Percentiles rank a stretch among this genome's conserved stretches.
Evolutionary conservation across 2,888 invertebrate genomes (phyloP).

Genomic region (Mesorhabditis belari): DNA sequence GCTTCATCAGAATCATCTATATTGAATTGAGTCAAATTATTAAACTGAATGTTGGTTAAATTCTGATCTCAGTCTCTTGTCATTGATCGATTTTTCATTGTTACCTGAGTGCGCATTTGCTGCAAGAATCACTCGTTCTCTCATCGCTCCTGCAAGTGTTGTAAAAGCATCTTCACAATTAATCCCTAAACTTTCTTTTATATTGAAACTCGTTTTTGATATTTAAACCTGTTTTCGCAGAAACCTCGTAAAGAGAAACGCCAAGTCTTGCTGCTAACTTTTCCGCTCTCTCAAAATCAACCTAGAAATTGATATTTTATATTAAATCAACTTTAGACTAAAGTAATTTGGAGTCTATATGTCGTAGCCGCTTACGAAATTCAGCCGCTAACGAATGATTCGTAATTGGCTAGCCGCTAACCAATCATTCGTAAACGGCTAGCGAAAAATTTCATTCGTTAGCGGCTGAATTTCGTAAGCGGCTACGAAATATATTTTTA

Average conservation of each 20-base stretch:
- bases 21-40: conserved; percentile 13
- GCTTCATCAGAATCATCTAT: conserved; percentile 34
- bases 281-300: conserved; percentile 51
- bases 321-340: too few relatives aligned
- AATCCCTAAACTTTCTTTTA: conserved; percentile 28
- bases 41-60: background rate
- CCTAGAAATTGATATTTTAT: conserved; percentile 18
- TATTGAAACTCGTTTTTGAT: conserved; percentile 6
- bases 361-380: too few relatives aligned
- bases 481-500: too few relatives aligned
- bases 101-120: conserved; percentile 1
- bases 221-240: conserved; percentile 49
- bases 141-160: conserved; percentile 50
- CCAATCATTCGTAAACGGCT: too few relatives aligned
- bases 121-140: conserved; percentile 40
- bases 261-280: conserved; percentile 48
- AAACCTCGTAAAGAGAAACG: conserved; percentile 52
- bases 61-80: too few relatives aligned
- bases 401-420: too few relatives aligned
- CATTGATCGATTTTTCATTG: conserved; percentile 1
- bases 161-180: conserved; percentile 52
- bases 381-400: too few relatives aligned
- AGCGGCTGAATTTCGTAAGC: too few relatives aligned
- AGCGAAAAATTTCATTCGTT: too few relatives aligned
- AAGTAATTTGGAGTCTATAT: background rate